phyloP scores from a whole-genome alignment of 2,113 vertebrate genomes.

The Scomber colias region DNA sequence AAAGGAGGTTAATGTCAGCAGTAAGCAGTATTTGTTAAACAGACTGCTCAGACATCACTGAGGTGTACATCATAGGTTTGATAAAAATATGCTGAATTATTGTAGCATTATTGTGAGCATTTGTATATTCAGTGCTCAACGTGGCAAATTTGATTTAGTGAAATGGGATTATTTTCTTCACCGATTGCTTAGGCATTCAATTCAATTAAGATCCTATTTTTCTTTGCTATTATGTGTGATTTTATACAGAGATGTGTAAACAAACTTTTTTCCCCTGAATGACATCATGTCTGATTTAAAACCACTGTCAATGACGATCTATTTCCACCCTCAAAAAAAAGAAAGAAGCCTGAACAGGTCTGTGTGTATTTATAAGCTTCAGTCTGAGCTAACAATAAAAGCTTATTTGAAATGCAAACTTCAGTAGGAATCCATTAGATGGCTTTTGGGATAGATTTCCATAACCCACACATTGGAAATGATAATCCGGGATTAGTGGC shows the following conservation, averaged over 20 bases:
- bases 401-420: conserved; percentile 10
- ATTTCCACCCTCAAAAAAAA: neutral
- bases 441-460: neutral
- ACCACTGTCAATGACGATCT: neutral
- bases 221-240: neutral
- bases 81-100: neutral
- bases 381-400: neutral
- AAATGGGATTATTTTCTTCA: no score
- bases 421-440: neutral
- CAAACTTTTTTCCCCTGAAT: no score
- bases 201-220: neutral
- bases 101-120: no score
- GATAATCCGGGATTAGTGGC: conserved; percentile 39
- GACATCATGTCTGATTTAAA: neutral
- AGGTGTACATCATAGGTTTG: neutral
- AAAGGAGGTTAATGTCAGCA: neutral
- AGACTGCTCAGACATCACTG: no score
- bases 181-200: no score
- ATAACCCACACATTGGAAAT: conserved; percentile 15
- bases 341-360: no score
- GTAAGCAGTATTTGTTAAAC: no score
- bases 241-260: no score
- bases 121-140: no score
- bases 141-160: no score
- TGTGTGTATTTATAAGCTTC: neutral